These are phyloP conservation scores for Ginglymostoma cirratum DNA, from an alignment of 2,113 vertebrate genomes.

Conservation along the genomic window DNA sequence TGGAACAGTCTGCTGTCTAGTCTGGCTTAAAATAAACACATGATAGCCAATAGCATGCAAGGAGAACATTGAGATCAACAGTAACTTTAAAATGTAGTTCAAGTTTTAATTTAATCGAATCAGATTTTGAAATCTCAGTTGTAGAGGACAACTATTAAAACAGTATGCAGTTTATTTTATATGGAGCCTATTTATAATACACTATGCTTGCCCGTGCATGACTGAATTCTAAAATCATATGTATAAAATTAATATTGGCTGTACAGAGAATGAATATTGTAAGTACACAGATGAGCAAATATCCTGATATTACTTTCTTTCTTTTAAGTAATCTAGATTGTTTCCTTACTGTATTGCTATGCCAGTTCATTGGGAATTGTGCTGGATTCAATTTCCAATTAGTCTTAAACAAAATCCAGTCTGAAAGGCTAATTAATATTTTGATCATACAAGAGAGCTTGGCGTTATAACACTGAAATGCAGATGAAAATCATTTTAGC, in stretches of 20 bases:
- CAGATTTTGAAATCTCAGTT: not conserved
- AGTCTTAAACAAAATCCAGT: not conserved
- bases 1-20: not conserved
- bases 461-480: not conserved
- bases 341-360: not conserved
- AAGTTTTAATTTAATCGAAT: constrained; percentile 10
- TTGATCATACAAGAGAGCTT: not conserved
- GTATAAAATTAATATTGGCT: not conserved
- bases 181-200: not conserved
- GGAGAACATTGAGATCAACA: not conserved
- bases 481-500: constrained; percentile 12
- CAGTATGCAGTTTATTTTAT: not conserved
- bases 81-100: not conserved
- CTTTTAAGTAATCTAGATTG: not conserved
- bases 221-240: not conserved
- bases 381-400: constrained; percentile 1
- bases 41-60: not conserved
- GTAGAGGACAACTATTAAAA: not conserved
- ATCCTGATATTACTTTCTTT: not conserved
- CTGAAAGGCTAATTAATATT: not conserved
- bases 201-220: not conserved
- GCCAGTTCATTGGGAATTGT: not conserved
- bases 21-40: not conserved
- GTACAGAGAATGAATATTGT: not conserved
- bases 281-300: not conserved